A percentile compares a stretch with the other conserved stretches of the same genome.
Evolutionary conservation across 1,140 invertebrate genomes (phyloP).

Genomic region (Limonius californicus): DNA sequence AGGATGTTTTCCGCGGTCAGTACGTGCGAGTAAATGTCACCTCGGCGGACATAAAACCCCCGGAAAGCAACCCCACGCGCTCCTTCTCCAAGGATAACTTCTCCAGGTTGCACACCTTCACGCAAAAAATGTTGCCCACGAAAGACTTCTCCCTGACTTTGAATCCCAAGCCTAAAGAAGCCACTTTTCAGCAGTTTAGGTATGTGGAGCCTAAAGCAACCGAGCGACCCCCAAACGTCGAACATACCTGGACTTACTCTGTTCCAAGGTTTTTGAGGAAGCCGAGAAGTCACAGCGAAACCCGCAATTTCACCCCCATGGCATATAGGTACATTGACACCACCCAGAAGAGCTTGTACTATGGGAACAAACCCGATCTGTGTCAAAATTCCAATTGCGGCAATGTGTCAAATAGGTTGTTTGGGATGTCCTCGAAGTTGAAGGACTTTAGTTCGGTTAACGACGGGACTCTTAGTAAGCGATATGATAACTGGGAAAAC

Average conservation of each 20-base stretch:
- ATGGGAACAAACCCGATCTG: conserved; percentile 1
- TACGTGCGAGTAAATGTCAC: conserved; percentile 41
- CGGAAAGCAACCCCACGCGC: conserved; percentile 21
- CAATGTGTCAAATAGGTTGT: conserved; percentile 32
- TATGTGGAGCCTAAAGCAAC: conserved; percentile 10
- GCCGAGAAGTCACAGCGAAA: conserved; percentile 38
- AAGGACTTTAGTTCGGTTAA: conserved; percentile 39
- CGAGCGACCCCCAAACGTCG: not conserved
- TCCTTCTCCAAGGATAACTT: conserved; percentile 29
- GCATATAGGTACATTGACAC: conserved; percentile 46
- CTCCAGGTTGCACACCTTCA: conserved; percentile 31
- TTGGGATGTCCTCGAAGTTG: conserved; percentile 45
- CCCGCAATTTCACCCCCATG: conserved; percentile 39
- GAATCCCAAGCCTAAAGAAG: conserved; percentile 16
- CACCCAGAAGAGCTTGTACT: conserved; percentile 1
- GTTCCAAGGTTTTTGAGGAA: conserved; percentile 39
- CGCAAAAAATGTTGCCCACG: conserved; percentile 6
- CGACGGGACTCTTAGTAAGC: conserved; percentile 12
- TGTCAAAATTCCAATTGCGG: not conserved
- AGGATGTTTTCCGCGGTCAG: conserved; percentile 39
- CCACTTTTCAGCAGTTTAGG: conserved; percentile 21
- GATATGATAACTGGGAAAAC: conserved; percentile 12
- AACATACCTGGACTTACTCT: conserved; percentile 38
- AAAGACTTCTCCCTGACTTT: not conserved
- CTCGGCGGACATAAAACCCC: conserved; percentile 24